A percentile compares a stretch with the other conserved stretches of the same genome.
Evolutionary conservation across 2,797 vertebrate species (phyloP).

Genomic region (Kryptopterus vitreolus): DNA sequence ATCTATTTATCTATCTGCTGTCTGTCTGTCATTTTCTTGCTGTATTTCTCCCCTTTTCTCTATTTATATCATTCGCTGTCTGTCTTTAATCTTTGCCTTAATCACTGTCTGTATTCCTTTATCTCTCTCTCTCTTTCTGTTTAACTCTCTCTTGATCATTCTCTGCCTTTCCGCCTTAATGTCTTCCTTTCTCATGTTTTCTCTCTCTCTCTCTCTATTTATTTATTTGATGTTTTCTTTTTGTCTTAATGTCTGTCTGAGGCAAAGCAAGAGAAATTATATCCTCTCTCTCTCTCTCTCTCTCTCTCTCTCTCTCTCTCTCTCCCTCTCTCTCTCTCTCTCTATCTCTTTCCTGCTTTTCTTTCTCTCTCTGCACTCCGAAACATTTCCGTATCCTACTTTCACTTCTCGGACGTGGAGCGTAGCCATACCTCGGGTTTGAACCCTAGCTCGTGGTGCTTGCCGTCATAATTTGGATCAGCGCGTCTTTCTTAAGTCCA

Average conservation of each 20-base stretch:
- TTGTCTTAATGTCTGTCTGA: not conserved
- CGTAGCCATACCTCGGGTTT: not conserved
- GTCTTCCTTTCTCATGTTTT: constrained; percentile 7
- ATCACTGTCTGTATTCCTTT: not conserved
- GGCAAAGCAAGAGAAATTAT: no score
- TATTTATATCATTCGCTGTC: not conserved
- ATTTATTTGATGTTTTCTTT: not conserved
- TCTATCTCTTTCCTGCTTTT: not conserved
- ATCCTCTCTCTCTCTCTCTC: not conserved
- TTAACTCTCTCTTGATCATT: not conserved
- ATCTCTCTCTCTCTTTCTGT: not conserved
- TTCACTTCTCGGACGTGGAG: not conserved
- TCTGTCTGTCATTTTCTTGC: not conserved
- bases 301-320: constrained; percentile 7
- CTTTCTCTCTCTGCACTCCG: not conserved
- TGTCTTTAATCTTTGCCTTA: not conserved
- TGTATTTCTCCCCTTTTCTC: rapidly evolving
- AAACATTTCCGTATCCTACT: not conserved
- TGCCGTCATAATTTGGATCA: not conserved
- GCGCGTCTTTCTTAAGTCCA: not conserved
- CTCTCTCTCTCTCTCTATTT: constrained; percentile 15
- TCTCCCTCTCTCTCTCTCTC: not conserved
- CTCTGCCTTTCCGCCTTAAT: not conserved
- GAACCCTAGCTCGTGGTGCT: not conserved
- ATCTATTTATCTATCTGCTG: not conserved